Conservation (phyloP, 1,140 invertebrate species). For the Drosophila prosaltans region DNA sequence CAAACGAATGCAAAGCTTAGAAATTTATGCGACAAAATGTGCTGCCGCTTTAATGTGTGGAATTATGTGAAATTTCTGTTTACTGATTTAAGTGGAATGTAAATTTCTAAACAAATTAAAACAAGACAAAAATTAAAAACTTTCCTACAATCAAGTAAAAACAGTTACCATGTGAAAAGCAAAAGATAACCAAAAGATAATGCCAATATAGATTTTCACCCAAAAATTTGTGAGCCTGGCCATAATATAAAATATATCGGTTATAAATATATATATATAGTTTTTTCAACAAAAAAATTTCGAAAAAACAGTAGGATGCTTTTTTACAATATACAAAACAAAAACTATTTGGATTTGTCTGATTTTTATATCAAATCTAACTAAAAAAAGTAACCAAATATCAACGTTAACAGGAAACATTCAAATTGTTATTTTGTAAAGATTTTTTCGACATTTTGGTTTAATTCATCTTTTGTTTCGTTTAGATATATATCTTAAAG, state of each 20-base stretch:
- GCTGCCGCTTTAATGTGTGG: conserved; percentile 8
- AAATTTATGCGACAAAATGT: conserved; percentile 20
- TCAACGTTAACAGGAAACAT: not conserved
- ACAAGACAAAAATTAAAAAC: not conserved
- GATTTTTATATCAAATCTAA: not conserved
- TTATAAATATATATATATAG: too few species aligned
- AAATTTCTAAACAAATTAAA: conserved; percentile 1
- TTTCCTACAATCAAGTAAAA: not conserved
- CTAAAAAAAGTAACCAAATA: not conserved
- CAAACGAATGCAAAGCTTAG: not conserved
- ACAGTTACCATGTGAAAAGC: not conserved
- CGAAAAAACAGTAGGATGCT: not conserved
- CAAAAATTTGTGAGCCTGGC: too few species aligned
- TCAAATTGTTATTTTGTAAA: not conserved
- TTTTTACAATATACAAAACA: not conserved
- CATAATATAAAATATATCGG: too few species aligned
- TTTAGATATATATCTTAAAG: not conserved
- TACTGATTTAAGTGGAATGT: conserved; percentile 4
- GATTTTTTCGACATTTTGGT: not conserved
- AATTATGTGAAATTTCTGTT: conserved; percentile 14
- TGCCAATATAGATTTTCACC: not conserved
- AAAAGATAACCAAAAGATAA: not conserved
- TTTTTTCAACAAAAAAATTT: too few species aligned
- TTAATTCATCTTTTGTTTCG: not conserved
- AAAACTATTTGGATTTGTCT: not conserved